Base-by-base conservation (phyloP, 2,113 vertebrate species). In the Gymnorhina tibicen region DNA sequence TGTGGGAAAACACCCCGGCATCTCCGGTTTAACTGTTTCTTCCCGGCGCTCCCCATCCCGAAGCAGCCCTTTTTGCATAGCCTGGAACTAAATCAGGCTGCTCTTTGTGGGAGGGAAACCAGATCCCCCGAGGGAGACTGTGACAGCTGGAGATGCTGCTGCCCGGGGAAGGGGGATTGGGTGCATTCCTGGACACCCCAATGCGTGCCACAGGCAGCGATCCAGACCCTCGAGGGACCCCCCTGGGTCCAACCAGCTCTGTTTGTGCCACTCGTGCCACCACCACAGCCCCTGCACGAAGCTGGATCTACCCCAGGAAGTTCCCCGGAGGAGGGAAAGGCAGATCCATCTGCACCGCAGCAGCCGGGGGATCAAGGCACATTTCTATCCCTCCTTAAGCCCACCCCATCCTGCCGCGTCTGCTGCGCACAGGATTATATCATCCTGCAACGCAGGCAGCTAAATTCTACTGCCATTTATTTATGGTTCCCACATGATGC, bases 1-100 rank as follows among this genome's bases (percentile, higher is more conserved):
- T 82, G 95, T 87, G 93, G 96, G 95, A 94, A 96, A 96, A 95
- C 91, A 97, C 49, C 88, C 84, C 13, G 0, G 92, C 66, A 90
- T 15, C 91, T 91, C 93, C 18, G 4, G 50, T 89, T 93, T 77
- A 96, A 96, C 95, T 7, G 0, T 96, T 94, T 52, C 73, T 79
- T 41, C 94, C 89, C 49, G 35, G 50, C 42, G 1, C 30, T 70
- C 42, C 90, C 69, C 52, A 81, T 6, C 68, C 82, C 59, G 66
- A n/a, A 88, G 75, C 81, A 84, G 72, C 75, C n/a, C 46, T 88
- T 77, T 63, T 5, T 46, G 72, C 22, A 3, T 4, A 30, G 86
- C 90, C 80, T 92, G 88, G 55, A 78, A 78, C 94, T 64, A 80
- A 95, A 97, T 77, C 90, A 78, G 75, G 50, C 12, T 13, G 2